These are phyloP conservation scores for Emydura subglobosa DNA, from an alignment of 2,113 vertebrate species.

Conservation along the genomic window DNA sequence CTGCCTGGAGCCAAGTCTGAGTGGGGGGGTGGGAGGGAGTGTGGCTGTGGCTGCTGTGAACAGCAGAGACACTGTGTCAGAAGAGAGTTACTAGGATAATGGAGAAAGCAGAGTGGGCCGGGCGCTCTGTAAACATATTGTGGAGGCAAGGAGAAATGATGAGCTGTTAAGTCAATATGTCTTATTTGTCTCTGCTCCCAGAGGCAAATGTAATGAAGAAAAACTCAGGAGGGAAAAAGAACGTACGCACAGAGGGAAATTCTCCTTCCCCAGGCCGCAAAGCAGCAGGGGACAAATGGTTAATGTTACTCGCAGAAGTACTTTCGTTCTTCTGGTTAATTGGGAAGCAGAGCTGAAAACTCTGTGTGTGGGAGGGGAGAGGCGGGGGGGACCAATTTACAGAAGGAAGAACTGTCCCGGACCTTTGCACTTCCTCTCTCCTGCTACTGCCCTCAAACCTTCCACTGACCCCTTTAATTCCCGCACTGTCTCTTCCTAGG, in stretches of 20 bases:
- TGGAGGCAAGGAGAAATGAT: neutral
- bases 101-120: rapidly evolving
- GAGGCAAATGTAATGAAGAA: neutral
- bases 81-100: rapidly evolving
- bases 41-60: rapidly evolving
- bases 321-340: neutral
- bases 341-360: neutral
- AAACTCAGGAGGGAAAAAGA: neutral
- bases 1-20: neutral
- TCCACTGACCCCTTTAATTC: neutral
- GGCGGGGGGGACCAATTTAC: neutral
- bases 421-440: neutral
- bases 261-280: neutral
- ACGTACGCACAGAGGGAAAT: neutral
- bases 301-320: rapidly evolving
- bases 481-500: neutral
- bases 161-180: neutral
- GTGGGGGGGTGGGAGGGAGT: rapidly evolving
- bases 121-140: rapidly evolving
- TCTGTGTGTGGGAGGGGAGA: no score
- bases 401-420: neutral
- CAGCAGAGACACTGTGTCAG: rapidly evolving
- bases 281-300: rapidly evolving
- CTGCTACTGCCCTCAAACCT: neutral
- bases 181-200: neutral